Evolutionary conservation across 2,797 vertebrate species (phyloP), one percentile per base, ranked within the genome.

Genomic region (Eremophila alpestris): DNA sequence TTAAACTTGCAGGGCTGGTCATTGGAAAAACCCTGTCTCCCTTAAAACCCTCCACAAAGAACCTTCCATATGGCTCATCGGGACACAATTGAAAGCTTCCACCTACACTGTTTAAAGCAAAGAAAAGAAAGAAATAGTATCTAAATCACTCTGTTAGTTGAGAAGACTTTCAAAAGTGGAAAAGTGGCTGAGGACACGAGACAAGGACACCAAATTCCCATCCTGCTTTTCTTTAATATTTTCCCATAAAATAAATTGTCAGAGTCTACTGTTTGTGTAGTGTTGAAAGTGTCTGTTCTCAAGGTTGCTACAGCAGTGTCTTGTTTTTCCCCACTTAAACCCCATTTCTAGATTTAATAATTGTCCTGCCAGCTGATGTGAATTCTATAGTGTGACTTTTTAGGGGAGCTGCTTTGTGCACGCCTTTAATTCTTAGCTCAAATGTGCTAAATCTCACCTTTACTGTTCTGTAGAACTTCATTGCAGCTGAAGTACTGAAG

Each of bases 401-500:
- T 29, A 69, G 63, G 63, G 27, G 26, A 81, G 40, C 16, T 93
- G 26, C 69, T 92, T 81, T 40, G 32, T 69, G 48, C 29, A 19
- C 13, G 8, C 6, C 3, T 73, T 84, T 91, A 13, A 75, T 89
- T 78, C 64, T 63, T 81, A 69, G 10, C 26, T 92, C 32, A 55
- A 8, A 65, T 56, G 26, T 74, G 40, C 10, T 89, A 74, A 94
- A 41, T 68, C 49, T 90, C 14, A 79, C 41, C 38, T 91, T 71
- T 93, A 26, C 41, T 73, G 73, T 95, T 93, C 82, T 69, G 34
- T 68, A 98, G 98, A 97, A 70, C 82, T 99, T 99, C 95, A 98
- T 99, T 95, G 96, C 98, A 83, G 89, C 98, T 38, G 99, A 99
- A 98, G 98, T 99, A 36, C 97, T 99, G 87, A 99, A 99, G 94